Evolutionary conservation across 1,140 invertebrate species (phyloP).

Genomic region (Wasmannia auropunctata): DNA sequence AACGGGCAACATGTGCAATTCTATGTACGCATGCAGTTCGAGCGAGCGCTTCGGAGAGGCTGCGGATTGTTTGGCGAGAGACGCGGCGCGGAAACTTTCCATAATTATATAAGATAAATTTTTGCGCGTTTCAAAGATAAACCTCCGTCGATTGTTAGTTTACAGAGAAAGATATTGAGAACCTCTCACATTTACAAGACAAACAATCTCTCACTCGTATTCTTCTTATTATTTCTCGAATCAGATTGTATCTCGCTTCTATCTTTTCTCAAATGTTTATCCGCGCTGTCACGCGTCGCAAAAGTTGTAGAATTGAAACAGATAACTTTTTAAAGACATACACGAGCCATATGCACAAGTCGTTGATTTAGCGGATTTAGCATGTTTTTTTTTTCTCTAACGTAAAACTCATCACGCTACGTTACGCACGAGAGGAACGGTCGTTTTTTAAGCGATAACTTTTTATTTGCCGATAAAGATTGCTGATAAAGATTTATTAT

Average conservation of each 20-base stretch:
- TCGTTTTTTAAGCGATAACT: background rate
- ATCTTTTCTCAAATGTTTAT: background rate
- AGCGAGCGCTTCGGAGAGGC: background rate
- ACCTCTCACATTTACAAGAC: background rate
- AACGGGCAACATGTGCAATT: background rate
- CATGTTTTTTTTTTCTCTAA: too few species aligned
- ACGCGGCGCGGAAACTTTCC: background rate
- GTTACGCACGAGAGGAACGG: background rate
- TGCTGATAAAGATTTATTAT: conserved; percentile 10
- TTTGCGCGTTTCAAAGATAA: background rate
- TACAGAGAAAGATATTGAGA: background rate
- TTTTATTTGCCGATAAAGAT: background rate
- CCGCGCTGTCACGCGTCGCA: background rate
- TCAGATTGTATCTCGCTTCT: background rate
- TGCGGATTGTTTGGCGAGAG: background rate
- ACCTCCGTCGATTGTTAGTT: background rate
- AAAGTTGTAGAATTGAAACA: background rate
- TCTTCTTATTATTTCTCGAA: background rate
- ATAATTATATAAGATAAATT: background rate
- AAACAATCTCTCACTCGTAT: background rate
- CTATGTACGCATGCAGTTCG: too few species aligned
- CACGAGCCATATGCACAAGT: background rate
- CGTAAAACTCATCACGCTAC: background rate
- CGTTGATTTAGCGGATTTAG: background rate
- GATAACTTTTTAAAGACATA: background rate